phyloP scores from a whole-genome alignment of 1,140 invertebrate species.

The Drosophila navojoa region DNA sequence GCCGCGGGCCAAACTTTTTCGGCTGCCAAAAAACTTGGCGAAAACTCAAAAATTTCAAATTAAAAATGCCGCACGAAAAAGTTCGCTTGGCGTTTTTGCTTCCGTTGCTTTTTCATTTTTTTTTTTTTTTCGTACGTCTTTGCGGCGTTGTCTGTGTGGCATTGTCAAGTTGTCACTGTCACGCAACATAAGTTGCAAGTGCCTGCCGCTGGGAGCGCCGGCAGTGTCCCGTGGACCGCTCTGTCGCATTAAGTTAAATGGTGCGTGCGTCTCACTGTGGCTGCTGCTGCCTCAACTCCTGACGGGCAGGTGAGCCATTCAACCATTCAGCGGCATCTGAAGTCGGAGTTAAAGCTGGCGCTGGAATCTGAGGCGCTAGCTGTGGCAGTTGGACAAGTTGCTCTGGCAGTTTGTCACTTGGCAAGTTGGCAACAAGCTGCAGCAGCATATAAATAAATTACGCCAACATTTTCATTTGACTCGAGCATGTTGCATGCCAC shows the following conservation, averaged over 20 bases:
- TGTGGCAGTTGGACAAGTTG: constrained; percentile 20
- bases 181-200: constrained; percentile 81
- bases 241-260: constrained; percentile 69
- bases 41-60: constrained; percentile 77
- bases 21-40: constrained; percentile 52
- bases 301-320: constrained; percentile 38
- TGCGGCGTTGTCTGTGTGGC: constrained; percentile 74
- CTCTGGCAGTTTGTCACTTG: constrained; percentile 57
- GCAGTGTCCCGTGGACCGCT: constrained; percentile 32
- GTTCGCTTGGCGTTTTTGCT: constrained; percentile 24
- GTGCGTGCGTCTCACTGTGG: constrained; percentile 59
- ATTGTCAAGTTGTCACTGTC: constrained; percentile 83
- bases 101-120: background rate
- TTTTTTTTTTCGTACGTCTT: background rate
- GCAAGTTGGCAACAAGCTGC: constrained; percentile 29
- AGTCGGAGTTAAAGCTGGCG: background rate
- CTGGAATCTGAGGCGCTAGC: constrained; percentile 7
- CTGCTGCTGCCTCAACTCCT: background rate
- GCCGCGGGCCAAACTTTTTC: constrained; percentile 45
- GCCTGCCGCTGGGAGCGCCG: constrained; percentile 22
- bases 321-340: constrained; percentile 3
- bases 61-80: constrained; percentile 70
- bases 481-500: constrained; percentile 63
- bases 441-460: constrained; percentile 77
- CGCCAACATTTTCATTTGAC: constrained; percentile 67